Conservation (phyloP, 92 coral and sea anemone species). For the Zoanthus solanderi region DNA sequence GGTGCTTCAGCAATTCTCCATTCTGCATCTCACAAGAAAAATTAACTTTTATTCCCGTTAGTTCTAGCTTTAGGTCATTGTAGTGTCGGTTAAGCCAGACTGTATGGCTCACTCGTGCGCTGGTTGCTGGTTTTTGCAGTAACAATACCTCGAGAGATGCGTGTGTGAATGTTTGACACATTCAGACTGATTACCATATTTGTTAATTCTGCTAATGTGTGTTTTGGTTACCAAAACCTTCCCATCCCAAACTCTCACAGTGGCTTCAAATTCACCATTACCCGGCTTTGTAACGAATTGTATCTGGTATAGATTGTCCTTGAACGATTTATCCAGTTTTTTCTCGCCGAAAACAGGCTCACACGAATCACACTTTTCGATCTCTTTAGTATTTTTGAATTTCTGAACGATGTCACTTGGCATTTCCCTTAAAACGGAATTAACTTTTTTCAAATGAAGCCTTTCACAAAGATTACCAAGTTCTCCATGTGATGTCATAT, state of each 20-base stretch:
- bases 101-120: background rate
- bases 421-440: constrained; percentile 77
- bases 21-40: background rate
- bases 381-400: constrained; percentile 58
- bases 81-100: background rate
- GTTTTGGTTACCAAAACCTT: constrained; percentile 49
- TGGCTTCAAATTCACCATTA: constrained; percentile 82
- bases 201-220: constrained; percentile 72
- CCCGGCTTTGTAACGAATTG: constrained; percentile 81
- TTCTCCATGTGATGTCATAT: constrained; percentile 48
- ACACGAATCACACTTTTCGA: constrained; percentile 75
- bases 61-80: background rate
- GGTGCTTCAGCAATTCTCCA: too few species aligned
- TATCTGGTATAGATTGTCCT: constrained; percentile 80
- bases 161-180: constrained; percentile 69
- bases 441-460: constrained; percentile 63
- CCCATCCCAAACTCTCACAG: constrained; percentile 65
- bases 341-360: constrained; percentile 62
- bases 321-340: constrained; percentile 61
- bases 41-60: background rate
- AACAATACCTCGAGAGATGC: constrained; percentile 74
- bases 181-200: constrained; percentile 72
- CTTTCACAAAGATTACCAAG: constrained; percentile 51
- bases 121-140: constrained; percentile 52
- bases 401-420: constrained; percentile 78